Evolutionary conservation across 2,113 vertebrate genomes (phyloP), one percentile per base, ranked within the genome.

Genomic region (Marmota monax): DNA sequence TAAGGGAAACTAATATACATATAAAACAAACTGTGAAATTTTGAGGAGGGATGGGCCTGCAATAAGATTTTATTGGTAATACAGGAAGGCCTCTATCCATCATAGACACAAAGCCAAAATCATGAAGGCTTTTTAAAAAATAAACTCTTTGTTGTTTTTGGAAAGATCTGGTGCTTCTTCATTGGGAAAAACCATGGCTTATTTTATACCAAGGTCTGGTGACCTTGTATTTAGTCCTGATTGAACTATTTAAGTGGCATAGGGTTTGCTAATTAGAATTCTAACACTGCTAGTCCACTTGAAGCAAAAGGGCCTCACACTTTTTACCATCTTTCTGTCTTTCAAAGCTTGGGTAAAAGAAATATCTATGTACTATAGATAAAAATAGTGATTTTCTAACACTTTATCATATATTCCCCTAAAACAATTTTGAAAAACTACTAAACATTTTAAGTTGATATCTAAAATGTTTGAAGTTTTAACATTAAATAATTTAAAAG

Each of bases 371-470:
- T 27, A 82, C 1, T 7, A 17, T 48, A 96, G 23, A 45, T 77
- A 74, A 82, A 94, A 86, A 86, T 53, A 70, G 32, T 86, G 32
- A 1, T 14, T 90, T 92, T 77, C 37, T 92, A 86, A 92, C 27
- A 88, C 85, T 94, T 85, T 80, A 76, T 53, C 61, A 53, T 86
- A 39, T 37, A 77, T 37, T 3, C 12, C 29, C 10, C 11, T 84
- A 84, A 84, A 93, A 87, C 37, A 95, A 70, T 83, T 87, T 73
- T 90, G 27, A 34, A 58, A 78, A 96, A n/a, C 34, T 69, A 25
- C 61, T 29, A 85, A 80, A 82, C 7, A 2, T 39, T 11, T 92
- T 85, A 94, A 93, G 7, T 29, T 76, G 34, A 63, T 32, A 78
- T 70, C 20, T 29, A 79, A 96, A 67, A 18, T 83, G 86, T 89